These are phyloP conservation scores for Byasa hedistus DNA, from an alignment of 2,888 invertebrate species.

Conservation along the genomic window DNA sequence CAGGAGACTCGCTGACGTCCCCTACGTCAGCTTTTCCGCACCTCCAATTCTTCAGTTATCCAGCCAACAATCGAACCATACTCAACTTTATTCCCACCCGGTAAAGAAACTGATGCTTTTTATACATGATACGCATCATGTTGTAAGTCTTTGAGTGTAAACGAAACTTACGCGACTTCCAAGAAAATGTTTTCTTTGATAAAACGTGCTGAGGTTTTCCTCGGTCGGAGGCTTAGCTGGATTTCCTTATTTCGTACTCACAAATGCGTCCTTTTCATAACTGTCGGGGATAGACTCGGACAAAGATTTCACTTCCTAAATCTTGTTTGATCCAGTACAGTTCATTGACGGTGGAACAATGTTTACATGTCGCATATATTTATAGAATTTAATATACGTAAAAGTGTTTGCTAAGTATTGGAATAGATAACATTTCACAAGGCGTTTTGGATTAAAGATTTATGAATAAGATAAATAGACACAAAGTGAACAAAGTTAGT, in stretches of 20 bases:
- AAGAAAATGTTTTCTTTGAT: constrained; percentile 67
- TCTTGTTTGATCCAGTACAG: constrained; percentile 52
- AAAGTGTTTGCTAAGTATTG: no score
- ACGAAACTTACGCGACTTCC: constrained; percentile 60
- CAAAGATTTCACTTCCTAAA: constrained; percentile 60
- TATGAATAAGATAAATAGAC: no score
- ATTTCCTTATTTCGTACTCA: constrained; percentile 54
- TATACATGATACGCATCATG: constrained; percentile 35
- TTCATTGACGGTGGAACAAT: background rate
- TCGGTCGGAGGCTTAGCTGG: constrained; percentile 58
- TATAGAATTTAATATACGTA: no score
- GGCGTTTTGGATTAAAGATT: no score
- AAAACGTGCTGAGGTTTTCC: constrained; percentile 65
- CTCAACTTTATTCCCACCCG: constrained; percentile 38
- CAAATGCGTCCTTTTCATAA: constrained; percentile 70
- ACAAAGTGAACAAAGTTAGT: constrained; percentile 14
- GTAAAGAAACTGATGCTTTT: constrained; percentile 34
- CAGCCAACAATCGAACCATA: constrained; percentile 30
- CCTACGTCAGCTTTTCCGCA: constrained; percentile 47
- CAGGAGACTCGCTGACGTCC: constrained; percentile 60
- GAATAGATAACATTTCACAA: no score
- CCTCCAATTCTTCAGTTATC: constrained; percentile 30
- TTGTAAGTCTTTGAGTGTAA: constrained; percentile 38
- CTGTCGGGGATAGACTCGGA: constrained; percentile 65
- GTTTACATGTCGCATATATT: background rate